Percentiles rank a stretch among this genome's conserved stretches.
Evolutionary conservation across 2,113 vertebrate species (phyloP).

Genomic region (Setophaga petechia): DNA sequence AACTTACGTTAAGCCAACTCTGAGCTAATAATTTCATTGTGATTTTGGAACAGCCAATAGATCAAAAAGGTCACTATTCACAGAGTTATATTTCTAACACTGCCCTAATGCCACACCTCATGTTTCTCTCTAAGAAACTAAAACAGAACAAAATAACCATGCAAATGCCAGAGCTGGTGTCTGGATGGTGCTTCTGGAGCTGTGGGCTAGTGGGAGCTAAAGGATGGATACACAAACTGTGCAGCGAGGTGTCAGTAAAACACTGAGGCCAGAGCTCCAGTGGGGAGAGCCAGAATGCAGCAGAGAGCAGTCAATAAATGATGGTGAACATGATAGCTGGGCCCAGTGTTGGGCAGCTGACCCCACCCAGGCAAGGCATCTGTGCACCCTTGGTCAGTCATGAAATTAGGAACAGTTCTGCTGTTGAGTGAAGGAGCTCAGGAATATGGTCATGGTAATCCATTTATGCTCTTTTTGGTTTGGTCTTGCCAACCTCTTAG

Average conservation of each 20-base stretch:
- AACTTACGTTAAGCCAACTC: neutral
- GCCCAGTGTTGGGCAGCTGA: neutral
- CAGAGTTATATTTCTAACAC: neutral
- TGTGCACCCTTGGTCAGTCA: neutral
- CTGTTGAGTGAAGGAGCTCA: neutral
- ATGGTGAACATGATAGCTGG: neutral
- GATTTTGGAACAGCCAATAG: neutral
- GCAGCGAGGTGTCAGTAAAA: neutral
- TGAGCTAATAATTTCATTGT: neutral
- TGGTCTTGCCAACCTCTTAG: neutral
- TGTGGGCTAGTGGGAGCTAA: neutral
- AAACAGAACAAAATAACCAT: neutral
- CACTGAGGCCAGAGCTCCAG: accelerated
- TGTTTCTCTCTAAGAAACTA: neutral
- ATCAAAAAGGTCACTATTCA: neutral
- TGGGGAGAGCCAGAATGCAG: neutral
- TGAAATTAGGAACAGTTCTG: neutral
- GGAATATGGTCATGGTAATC: neutral
- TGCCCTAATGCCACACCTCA: neutral
- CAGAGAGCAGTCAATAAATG: neutral
- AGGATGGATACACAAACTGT: neutral
- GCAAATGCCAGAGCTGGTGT: neutral
- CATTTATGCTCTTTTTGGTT: neutral
- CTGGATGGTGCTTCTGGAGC: neutral
- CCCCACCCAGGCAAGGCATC: neutral